Evolutionary conservation across 2,113 vertebrate species (phyloP).

Genomic region (Zingel zingel): DNA sequence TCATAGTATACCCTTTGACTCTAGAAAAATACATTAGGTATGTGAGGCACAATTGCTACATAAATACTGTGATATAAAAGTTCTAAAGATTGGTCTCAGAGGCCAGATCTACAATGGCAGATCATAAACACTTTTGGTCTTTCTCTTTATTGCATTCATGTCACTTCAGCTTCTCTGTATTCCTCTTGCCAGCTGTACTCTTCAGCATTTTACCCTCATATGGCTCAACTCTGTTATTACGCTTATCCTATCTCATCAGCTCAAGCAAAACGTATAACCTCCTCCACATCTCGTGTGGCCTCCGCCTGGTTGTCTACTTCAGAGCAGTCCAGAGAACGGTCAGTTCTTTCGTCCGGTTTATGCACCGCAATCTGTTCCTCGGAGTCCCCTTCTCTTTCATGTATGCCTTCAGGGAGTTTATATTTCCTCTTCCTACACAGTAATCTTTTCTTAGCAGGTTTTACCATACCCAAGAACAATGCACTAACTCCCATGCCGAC

Average conservation of each 20-base stretch:
- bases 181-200: neutral
- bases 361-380: conserved; percentile 35
- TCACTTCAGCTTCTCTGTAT: neutral
- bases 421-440: conserved; percentile 69
- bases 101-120: neutral
- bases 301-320: conserved; percentile 75
- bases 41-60: conserved; percentile 17
- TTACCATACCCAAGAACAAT: conserved; percentile 90
- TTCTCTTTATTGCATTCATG: conserved; percentile 12
- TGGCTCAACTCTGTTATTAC: neutral
- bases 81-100: neutral
- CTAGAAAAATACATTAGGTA: conserved; percentile 22
- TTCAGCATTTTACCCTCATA: conserved; percentile 2
- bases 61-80: neutral
- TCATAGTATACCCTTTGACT: neutral
- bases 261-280: conserved; percentile 36
- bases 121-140: conserved; percentile 11
- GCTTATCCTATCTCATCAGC: neutral
- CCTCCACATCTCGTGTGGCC: conserved; percentile 1
- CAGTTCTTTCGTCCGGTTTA: neutral
- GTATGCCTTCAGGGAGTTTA: neutral
- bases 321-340: conserved; percentile 79
- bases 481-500: conserved; percentile 89
- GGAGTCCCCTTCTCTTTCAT: neutral
- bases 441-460: conserved; percentile 87